Percentiles rank a stretch among this genome's conserved stretches.
phyloP scores from a whole-genome alignment of 2,797 vertebrate genomes.

The Phalloptychus januarius region DNA sequence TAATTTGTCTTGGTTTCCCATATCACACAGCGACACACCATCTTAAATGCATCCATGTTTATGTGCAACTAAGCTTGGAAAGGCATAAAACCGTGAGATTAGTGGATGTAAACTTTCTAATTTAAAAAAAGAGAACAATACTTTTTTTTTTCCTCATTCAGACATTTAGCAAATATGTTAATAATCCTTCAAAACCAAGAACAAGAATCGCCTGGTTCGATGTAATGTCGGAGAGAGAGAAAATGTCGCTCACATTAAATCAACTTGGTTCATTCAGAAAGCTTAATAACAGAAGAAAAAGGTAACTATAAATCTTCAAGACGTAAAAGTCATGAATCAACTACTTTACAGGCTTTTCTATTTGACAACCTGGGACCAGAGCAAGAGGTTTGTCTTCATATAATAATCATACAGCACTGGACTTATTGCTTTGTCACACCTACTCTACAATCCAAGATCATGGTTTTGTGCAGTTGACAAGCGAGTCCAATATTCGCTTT shows the following conservation, averaged over 20 bases:
- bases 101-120: neutral
- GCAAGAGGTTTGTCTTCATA: neutral
- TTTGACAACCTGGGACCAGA: neutral
- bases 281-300: neutral
- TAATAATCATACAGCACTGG: neutral
- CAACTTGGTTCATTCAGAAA: neutral
- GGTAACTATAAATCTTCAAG: neutral
- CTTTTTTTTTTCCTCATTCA: neutral
- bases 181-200: neutral
- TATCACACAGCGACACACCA: neutral
- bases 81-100: neutral
- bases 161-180: neutral
- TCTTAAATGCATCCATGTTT: neutral
- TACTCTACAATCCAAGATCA: neutral
- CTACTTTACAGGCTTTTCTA: neutral
- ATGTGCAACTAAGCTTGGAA: neutral
- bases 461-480: neutral
- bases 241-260: neutral
- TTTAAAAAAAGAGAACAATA: neutral
- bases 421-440: neutral
- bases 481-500: neutral
- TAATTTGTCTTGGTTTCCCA: neutral
- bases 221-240: neutral
- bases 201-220: neutral
- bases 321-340: neutral